Conservation (phyloP, 2,888 invertebrate species). For the Laothoe populi region DNA sequence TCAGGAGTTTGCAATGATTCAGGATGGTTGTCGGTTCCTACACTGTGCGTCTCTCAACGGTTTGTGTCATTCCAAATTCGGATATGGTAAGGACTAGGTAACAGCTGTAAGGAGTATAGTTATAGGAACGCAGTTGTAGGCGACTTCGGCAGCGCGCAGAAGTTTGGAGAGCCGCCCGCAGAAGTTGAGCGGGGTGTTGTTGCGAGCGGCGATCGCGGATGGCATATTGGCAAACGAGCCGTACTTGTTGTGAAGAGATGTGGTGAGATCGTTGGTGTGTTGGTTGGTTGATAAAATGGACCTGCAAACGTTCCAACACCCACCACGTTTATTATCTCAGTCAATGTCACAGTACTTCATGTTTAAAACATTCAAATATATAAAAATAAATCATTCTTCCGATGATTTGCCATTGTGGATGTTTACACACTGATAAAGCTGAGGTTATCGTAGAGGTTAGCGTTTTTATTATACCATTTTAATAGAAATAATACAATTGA, state of each 20-base stretch:
- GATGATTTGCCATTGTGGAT: conserved; percentile 2
- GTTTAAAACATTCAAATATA: conserved; percentile 29
- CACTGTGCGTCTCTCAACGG: conserved; percentile 59
- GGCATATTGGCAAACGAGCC: conserved; percentile 78
- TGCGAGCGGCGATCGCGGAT: conserved; percentile 76
- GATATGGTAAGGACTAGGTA: conserved; percentile 68
- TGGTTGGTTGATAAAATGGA: conserved; percentile 85
- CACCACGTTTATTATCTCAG: conserved; percentile 82
- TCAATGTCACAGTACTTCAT: conserved; percentile 52
- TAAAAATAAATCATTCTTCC: background rate
- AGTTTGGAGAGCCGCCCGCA: conserved; percentile 76
- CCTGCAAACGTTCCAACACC: conserved; percentile 86
- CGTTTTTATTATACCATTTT: no score
- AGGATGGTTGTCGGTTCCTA: conserved; percentile 64
- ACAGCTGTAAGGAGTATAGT: conserved; percentile 73
- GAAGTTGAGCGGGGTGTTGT: conserved; percentile 74
- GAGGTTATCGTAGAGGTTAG: background rate
- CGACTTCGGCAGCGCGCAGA: conserved; percentile 75
- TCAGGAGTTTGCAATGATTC: conserved; percentile 65
- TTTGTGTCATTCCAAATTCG: conserved; percentile 54
- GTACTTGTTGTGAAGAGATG: conserved; percentile 83
- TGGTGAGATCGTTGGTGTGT: conserved; percentile 84
- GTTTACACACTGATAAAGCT: conserved; percentile 4
- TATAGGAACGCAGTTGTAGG: conserved; percentile 70
- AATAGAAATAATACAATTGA: background rate